Percentiles rank a stretch among this genome's conserved stretches.
phyloP scores from a whole-genome alignment of 1,140 invertebrate species.

The Ceratoteleas bidentatus region DNA sequence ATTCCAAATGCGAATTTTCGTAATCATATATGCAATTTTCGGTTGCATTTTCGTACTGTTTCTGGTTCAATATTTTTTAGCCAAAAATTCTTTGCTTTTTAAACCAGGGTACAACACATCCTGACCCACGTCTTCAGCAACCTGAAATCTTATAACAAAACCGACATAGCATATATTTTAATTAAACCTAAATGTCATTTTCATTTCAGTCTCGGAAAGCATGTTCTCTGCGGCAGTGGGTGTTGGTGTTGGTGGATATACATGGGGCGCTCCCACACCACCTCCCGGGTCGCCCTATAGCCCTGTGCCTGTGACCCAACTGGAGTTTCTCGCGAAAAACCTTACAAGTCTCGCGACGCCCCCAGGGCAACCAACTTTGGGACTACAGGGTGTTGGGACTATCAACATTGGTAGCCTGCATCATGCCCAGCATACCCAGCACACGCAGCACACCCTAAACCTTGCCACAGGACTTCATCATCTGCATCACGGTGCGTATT shows the following conservation, averaged over 20 bases:
- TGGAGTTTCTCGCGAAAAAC: constrained; percentile 83
- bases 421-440: constrained; percentile 77
- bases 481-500: constrained; percentile 76
- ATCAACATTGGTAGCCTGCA: constrained; percentile 78
- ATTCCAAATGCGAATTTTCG: too few species aligned
- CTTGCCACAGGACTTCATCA: constrained; percentile 77
- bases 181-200: constrained; percentile 50
- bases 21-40: too few species aligned
- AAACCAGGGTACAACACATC: too few species aligned
- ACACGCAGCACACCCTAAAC: constrained; percentile 78
- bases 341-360: constrained; percentile 74
- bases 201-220: constrained; percentile 84
- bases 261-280: constrained; percentile 84
- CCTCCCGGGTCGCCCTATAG: constrained; percentile 87
- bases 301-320: constrained; percentile 84
- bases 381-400: constrained; percentile 76
- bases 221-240: constrained; percentile 84
- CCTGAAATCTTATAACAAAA: not conserved
- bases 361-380: constrained; percentile 75
- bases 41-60: too few species aligned
- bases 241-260: constrained; percentile 81
- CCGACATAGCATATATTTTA: constrained; percentile 3
- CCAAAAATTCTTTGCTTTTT: too few species aligned
- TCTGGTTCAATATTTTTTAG: too few species aligned
- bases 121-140: too few species aligned